Evolutionary conservation across 2,113 vertebrate species (phyloP), one percentile per base, ranked within the genome.

Genomic region (Psilopsiagon aurifrons): DNA sequence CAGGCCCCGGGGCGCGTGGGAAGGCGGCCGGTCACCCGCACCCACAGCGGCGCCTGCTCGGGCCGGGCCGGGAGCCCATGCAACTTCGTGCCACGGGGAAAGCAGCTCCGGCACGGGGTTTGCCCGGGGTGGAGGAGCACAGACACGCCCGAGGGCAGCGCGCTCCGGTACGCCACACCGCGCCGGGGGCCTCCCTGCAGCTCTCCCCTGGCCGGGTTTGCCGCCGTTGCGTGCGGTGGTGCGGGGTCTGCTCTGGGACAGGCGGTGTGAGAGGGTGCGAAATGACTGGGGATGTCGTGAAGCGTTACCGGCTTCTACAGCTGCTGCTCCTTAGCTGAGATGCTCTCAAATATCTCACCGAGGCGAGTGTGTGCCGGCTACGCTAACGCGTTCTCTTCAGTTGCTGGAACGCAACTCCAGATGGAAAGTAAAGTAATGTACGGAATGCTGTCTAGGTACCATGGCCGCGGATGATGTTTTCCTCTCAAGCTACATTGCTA

Each of bases 301-400:
- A 28, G 15, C 9, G 54, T 27, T 3, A 11, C 27, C 29, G 1
- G 0, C 28, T 37, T 11, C 3, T 11, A 14, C 55, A 33, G 25
- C 0, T 2, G 23, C 68, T 9, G 11, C 9, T 43, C 62, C 37
- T 13, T 11, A 5, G 43, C 62, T 7, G 89, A 15, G 39, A 3
- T 6, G 44, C 33, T n/a, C 8, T 8, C 43, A 6, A 3, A 7
- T 55, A 6, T 8, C 64, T 10, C 68, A 4, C 20, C 27, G 11
- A 3, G 59, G 11, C 43, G 15, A 33, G 13, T 1, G 28, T 2
- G 24, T 20, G 29, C 49, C 6, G 8, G 1, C 8, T 6, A 0
- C 29, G 3, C 39, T 8, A 3, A 1, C 8, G 1, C 10, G 9
- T 31, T 10, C 33, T 19, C 31, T 7, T 2, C 11, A 5, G 1